phyloP scores from a whole-genome alignment of 2,888 invertebrate species.

The Machimus rusticus region DNA sequence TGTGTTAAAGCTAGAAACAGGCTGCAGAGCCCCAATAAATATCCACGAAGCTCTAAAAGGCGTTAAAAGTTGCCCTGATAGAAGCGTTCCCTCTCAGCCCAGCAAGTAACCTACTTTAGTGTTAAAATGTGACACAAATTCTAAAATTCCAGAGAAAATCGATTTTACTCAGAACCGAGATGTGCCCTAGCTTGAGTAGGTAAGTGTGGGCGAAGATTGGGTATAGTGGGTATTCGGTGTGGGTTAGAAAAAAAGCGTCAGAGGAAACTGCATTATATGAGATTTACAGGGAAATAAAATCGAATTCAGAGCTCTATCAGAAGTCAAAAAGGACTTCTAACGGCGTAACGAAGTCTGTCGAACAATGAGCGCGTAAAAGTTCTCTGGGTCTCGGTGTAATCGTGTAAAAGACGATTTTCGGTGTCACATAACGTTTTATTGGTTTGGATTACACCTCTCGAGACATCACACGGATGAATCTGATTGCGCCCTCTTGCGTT shows the following conservation, averaged over 20 bases:
- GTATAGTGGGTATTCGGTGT: neutral
- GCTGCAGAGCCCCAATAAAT: neutral
- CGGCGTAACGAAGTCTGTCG: conserved; percentile 8
- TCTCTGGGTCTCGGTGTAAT: conserved; percentile 4
- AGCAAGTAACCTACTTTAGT: neutral
- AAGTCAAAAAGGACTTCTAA: neutral
- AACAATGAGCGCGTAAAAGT: conserved; percentile 10
- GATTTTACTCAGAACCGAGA: neutral
- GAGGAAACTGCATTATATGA: conserved; percentile 6
- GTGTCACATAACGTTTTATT: conserved; percentile 28
- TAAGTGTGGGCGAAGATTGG: neutral
- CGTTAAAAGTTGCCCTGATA: neutral
- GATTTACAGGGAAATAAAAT: conserved; percentile 23
- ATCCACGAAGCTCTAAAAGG: neutral
- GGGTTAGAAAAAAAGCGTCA: neutral
- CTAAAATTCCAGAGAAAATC: conserved; percentile 26
- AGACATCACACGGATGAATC: neutral
- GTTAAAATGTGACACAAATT: conserved; percentile 28
- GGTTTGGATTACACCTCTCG: neutral
- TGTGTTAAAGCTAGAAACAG: neutral
- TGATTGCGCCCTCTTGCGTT: neutral
- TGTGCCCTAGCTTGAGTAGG: neutral
- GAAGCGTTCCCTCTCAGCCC: neutral
- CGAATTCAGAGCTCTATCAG: conserved; percentile 20
- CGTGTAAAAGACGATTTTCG: conserved; percentile 17